phyloP scores from a whole-genome alignment of 2,113 vertebrate species.

The Poicephalus gulielmi region DNA sequence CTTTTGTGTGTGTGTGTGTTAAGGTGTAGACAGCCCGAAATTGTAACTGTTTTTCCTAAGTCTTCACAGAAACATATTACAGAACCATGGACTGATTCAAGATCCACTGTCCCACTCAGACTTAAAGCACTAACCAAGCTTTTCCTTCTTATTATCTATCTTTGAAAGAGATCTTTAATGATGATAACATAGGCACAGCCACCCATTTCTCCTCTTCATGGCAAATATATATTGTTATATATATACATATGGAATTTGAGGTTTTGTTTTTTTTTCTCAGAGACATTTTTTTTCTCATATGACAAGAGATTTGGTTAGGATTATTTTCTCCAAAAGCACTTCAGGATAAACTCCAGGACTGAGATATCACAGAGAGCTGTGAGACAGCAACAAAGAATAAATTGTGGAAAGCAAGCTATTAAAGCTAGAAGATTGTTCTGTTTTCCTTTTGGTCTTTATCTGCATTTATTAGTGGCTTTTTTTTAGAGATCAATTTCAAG shows the following conservation, averaged over 20 bases:
- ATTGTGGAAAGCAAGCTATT: background rate
- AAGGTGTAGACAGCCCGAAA: background rate
- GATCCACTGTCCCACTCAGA: background rate
- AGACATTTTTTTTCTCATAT: background rate
- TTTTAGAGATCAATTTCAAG: background rate
- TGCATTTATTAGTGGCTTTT: background rate
- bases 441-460: background rate
- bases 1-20: background rate
- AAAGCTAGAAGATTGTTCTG: background rate
- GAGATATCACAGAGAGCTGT: background rate
- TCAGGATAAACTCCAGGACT: background rate
- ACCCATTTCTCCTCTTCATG: background rate
- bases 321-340: background rate
- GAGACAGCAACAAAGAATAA: background rate
- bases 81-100: background rate
- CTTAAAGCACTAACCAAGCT: background rate
- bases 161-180: background rate
- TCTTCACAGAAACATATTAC: fast-evolving
- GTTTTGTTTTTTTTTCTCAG: background rate
- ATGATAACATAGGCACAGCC: background rate
- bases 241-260: background rate
- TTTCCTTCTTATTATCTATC: background rate
- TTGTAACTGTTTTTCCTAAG: background rate
- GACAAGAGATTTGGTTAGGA: background rate
- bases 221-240: background rate